These are phyloP conservation scores for Polydrusus pterygomalis DNA, from an alignment of 2,888 invertebrate genomes.

Conservation along the genomic window DNA sequence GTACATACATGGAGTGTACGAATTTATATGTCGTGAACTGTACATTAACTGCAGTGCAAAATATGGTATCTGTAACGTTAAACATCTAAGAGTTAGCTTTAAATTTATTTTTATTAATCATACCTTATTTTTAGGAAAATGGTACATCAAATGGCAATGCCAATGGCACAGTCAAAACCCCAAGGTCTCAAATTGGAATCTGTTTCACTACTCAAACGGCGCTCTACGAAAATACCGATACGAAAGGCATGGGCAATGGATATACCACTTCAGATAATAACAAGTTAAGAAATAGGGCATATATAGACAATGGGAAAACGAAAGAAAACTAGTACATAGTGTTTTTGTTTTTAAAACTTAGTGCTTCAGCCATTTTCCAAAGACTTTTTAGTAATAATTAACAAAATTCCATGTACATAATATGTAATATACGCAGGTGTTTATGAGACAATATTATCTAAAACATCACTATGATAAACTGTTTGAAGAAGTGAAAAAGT, in stretches of 20 bases:
- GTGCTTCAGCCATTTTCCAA: constrained; percentile 26
- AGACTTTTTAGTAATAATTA: constrained; percentile 8
- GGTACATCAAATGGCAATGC: constrained; percentile 24
- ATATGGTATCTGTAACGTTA: no score
- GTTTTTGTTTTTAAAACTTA: neutral
- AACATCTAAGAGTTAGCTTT: no score
- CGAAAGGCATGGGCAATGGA: constrained; percentile 72
- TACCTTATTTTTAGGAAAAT: constrained; percentile 39
- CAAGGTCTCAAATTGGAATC: constrained; percentile 63
- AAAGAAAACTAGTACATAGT: neutral
- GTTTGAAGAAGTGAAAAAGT: neutral
- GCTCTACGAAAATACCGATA: constrained; percentile 69
- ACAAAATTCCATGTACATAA: constrained; percentile 6
- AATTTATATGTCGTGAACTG: no score
- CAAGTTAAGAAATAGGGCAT: constrained; percentile 73
- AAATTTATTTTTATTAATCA: no score
- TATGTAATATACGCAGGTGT: neutral
- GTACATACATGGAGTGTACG: no score
- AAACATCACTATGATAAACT: constrained; percentile 2
- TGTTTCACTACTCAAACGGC: constrained; percentile 69
- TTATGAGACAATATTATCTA: neutral
- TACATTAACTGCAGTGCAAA: no score
- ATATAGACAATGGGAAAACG: constrained; percentile 66
- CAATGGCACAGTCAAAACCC: constrained; percentile 51
- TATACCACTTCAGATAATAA: constrained; percentile 72